Percentiles rank a stretch among this genome's conserved stretches.
Evolutionary conservation across 2,113 vertebrate species (phyloP).

Genomic region (Coptodon bakossiorum): DNA sequence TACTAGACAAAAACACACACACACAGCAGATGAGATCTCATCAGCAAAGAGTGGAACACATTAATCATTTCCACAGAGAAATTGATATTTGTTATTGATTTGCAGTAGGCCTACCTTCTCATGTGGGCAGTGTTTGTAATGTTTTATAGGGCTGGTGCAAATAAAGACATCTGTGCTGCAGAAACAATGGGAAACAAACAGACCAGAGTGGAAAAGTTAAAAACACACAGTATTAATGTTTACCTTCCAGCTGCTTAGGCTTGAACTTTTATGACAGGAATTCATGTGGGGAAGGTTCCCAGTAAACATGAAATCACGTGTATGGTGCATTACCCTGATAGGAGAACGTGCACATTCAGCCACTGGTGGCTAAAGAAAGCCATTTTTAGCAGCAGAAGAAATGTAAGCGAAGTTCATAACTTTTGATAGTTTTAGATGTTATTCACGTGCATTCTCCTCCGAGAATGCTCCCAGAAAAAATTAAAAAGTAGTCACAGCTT

Average conservation of each 20-base stretch:
- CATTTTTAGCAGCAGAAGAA: neutral
- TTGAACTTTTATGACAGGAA: neutral
- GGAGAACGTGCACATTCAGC: neutral
- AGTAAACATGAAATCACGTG: neutral
- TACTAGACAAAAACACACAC: constrained; percentile 70
- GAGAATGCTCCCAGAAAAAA: neutral
- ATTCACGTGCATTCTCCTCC: neutral
- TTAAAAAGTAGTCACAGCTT: neutral
- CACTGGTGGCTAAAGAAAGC: neutral
- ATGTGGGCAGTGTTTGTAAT: constrained; percentile 83
- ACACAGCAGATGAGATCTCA: neutral
- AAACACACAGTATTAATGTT: neutral
- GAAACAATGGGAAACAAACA: constrained; percentile 4
- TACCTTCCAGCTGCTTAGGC: neutral
- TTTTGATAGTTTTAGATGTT: neutral
- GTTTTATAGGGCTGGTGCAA: constrained; percentile 92
- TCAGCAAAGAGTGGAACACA: neutral
- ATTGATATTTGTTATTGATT: neutral
- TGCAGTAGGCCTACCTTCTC: constrained; percentile 83
- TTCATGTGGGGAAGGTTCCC: neutral
- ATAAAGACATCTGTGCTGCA: constrained; percentile 93
- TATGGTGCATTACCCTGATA: neutral
- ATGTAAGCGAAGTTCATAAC: neutral
- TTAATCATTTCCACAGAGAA: neutral
- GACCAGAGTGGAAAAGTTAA: neutral